These are phyloP conservation scores for Condylura cristata DNA, from an alignment of 2,113 vertebrate genomes.

Conservation along the genomic window DNA sequence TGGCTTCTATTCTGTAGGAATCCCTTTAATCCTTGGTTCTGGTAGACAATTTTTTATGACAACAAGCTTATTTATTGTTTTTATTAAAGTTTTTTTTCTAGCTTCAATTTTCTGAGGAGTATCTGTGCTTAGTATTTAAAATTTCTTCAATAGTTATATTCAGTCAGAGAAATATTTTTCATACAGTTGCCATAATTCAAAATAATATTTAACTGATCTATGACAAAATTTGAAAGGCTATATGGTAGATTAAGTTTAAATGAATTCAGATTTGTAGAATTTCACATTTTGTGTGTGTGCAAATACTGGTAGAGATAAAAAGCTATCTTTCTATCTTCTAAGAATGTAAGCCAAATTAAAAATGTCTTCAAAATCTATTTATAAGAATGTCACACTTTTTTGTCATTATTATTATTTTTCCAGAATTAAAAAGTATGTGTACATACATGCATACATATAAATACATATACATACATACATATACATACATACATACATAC, in stretches of 20 bases:
- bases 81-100: neutral
- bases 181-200: neutral
- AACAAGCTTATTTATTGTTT: neutral
- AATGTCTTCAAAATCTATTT: neutral
- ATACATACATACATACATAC: no score
- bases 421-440: no score
- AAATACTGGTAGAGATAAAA: neutral
- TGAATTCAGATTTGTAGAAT: constrained; percentile 3
- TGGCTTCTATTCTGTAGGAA: neutral
- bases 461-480: no score
- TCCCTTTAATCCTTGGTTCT: neutral
- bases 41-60: neutral
- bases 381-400: neutral
- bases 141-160: neutral
- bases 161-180: neutral
- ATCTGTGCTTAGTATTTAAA: neutral
- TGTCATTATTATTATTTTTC: neutral
- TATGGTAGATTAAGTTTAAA: constrained; percentile 19
- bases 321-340: neutral
- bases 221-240: neutral
- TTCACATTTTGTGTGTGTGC: neutral
- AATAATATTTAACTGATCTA: neutral
- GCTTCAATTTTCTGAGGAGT: neutral
- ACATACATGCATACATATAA: no score
- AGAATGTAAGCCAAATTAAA: constrained; percentile 32